Evolutionary conservation across 2,797 vertebrate species (phyloP).

Genomic region (Tarsius wallacei): DNA sequence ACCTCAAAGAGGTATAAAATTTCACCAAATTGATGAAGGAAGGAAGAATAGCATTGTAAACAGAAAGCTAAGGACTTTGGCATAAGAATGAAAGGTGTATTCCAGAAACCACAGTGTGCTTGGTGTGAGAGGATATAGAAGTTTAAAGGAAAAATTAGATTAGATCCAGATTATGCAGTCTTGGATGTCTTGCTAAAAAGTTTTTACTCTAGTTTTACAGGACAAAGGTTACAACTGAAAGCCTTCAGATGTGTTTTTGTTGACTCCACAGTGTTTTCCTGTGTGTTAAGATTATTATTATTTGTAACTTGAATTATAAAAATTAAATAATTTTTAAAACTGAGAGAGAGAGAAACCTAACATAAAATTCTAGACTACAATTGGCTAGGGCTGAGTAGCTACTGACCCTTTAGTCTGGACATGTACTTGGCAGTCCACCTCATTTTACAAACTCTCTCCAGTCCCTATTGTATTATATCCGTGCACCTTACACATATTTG

Average conservation of each 20-base stretch:
- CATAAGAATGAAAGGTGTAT: neutral
- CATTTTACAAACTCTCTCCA: neutral
- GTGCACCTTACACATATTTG: neutral
- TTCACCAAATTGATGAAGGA: neutral
- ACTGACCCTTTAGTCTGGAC: neutral
- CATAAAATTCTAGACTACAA: constrained; percentile 25
- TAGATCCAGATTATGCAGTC: neutral
- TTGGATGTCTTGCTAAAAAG: constrained; percentile 11
- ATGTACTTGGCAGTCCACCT: neutral
- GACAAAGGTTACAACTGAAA: neutral
- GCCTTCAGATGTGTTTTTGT: neutral
- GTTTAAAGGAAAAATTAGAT: neutral
- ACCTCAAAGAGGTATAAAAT: neutral
- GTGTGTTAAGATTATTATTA: neutral
- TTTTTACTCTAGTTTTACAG: neutral
- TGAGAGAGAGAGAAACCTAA: neutral
- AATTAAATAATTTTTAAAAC: neutral
- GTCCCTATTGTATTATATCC: neutral
- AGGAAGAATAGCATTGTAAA: neutral
- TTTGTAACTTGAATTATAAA: constrained; percentile 29
- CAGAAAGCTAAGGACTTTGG: neutral
- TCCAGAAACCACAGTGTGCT: neutral
- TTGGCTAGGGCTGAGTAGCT: neutral
- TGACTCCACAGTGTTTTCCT: neutral
- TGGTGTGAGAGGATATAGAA: neutral